Conservation (phyloP, 2,113 vertebrate genomes). For the Antechinus flavipes region DNA sequence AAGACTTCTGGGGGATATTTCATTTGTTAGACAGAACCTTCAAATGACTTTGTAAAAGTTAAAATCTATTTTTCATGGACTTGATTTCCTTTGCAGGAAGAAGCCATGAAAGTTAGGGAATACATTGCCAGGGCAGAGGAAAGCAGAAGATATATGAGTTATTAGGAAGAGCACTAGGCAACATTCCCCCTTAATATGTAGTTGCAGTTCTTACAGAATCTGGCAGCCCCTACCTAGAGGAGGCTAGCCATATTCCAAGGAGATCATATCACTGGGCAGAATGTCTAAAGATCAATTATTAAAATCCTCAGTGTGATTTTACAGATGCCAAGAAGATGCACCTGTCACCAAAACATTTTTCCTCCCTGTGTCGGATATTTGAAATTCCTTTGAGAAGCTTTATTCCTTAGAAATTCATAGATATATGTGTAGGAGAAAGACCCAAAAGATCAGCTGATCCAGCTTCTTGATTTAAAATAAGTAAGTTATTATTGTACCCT, state of each 20-base stretch:
- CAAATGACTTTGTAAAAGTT: slow-evolving; percentile 48
- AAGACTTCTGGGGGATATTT: slow-evolving; percentile 21
- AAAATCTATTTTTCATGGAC: slow-evolving; percentile 27
- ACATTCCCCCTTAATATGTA: not conserved
- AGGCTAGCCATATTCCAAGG: not conserved
- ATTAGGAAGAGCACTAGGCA: not conserved
- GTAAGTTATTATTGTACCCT: not conserved
- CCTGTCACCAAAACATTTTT: not conserved
- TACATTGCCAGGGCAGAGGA: not conserved
- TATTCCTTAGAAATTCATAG: not conserved
- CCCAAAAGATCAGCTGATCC: not conserved
- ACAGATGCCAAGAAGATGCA: not conserved
- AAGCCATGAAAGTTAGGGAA: not conserved
- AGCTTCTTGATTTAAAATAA: not conserved
- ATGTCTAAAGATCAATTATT: slow-evolving; percentile 39
- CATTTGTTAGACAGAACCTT: slow-evolving; percentile 27
- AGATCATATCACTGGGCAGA: slow-evolving; percentile 16
- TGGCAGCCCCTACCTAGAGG: not conserved
- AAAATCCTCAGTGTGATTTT: not conserved
- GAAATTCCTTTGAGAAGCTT: not conserved
- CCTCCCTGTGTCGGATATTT: not conserved
- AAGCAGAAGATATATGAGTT: not conserved
- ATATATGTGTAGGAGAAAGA: not conserved
- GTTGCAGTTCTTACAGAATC: not conserved
- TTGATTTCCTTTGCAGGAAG: slow-evolving; percentile 35